These are phyloP conservation scores for Dexiosoma caninum DNA, from an alignment of 2,888 invertebrate species.

Conservation along the genomic window DNA sequence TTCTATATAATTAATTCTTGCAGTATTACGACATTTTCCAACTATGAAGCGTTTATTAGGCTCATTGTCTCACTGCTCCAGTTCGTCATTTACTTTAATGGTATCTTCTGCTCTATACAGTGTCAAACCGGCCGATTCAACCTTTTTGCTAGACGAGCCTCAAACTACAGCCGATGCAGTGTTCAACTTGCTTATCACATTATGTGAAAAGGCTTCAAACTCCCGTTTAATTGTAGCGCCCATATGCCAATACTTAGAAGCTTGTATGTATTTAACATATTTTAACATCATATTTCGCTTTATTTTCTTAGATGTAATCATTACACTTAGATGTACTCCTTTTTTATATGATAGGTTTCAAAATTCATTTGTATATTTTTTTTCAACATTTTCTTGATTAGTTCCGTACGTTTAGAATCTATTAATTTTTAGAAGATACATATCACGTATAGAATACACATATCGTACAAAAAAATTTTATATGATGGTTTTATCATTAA, in stretches of 20 bases:
- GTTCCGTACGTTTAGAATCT: too few species aligned
- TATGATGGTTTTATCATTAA: too few species aligned
- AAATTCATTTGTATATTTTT: too few species aligned
- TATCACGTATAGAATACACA: too few species aligned
- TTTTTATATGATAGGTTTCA: too few species aligned
- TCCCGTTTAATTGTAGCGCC: constrained; percentile 87
- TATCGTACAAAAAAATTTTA: too few species aligned
- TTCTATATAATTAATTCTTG: background rate
- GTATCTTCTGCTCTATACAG: constrained; percentile 79
- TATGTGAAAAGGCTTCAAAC: constrained; percentile 87
- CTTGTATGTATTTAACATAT: constrained; percentile 68
- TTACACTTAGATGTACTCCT: too few species aligned
- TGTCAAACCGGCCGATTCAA: constrained; percentile 71
- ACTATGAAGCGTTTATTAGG: constrained; percentile 91
- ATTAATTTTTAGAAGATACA: too few species aligned
- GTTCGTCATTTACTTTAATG: constrained; percentile 84
- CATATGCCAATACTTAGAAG: constrained; percentile 84
- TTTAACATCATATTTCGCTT: too few species aligned
- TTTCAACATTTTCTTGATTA: too few species aligned
- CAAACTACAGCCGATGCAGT: constrained; percentile 91
- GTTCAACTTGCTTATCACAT: constrained; percentile 88
- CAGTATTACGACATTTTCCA: constrained; percentile 85
- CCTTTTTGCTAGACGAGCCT: constrained; percentile 80
- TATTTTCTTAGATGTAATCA: too few species aligned
- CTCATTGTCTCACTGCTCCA: constrained; percentile 87